These are phyloP conservation scores for Eubasilissa regina DNA, from an alignment of 1,140 invertebrate genomes.

Conservation along the genomic window DNA sequence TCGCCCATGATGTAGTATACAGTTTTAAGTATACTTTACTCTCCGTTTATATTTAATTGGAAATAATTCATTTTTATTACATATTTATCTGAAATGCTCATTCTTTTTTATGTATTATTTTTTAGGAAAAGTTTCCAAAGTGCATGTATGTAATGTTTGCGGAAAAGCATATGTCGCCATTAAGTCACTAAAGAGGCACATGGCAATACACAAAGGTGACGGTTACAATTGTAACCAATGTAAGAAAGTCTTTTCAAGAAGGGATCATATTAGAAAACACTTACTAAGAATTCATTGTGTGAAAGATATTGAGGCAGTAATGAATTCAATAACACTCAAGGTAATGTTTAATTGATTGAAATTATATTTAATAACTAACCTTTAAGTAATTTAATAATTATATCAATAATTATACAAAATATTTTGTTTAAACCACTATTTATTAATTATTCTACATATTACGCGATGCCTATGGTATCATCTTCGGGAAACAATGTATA, in stretches of 20 bases:
- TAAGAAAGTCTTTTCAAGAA: conserved; percentile 37
- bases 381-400: neutral
- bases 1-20: too few relatives aligned
- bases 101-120: neutral
- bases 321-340: conserved; percentile 43
- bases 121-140: neutral
- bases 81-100: too few relatives aligned
- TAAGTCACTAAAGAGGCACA: conserved; percentile 38
- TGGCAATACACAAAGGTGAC: conserved; percentile 36
- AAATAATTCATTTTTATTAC: too few relatives aligned
- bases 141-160: conserved; percentile 15
- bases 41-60: too few relatives aligned
- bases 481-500: too few relatives aligned
- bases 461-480: too few relatives aligned
- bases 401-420: too few relatives aligned
- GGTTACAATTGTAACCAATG: conserved; percentile 37
- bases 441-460: too few relatives aligned
- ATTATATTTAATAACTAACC: neutral
- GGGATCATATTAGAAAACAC: conserved; percentile 46
- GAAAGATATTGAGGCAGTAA: conserved; percentile 29
- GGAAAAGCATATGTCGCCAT: conserved; percentile 27
- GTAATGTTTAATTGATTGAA: conserved; percentile 14
- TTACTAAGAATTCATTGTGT: conserved; percentile 24
- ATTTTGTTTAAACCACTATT: too few relatives aligned
- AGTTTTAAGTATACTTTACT: too few relatives aligned